Conservation (phyloP, 2,113 vertebrate species). For the Aldabrachelys gigantea region DNA sequence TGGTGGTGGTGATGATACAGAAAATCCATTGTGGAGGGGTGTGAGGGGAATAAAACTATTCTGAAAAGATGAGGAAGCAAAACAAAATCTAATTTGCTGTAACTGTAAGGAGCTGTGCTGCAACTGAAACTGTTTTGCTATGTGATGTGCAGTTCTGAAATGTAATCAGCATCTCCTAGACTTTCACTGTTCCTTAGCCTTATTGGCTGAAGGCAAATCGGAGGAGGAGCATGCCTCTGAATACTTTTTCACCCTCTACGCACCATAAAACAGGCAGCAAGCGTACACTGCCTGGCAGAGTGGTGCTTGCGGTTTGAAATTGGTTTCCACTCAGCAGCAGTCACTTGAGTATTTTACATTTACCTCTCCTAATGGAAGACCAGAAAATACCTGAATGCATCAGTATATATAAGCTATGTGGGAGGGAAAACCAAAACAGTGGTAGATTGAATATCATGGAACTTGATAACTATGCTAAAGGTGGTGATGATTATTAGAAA, state of each 20-base stretch:
- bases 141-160: slow-evolving; percentile 25
- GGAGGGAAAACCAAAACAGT: not conserved
- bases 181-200: not conserved
- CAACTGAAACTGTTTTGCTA: not conserved
- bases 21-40: not conserved
- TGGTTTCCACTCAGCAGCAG: not conserved
- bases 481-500: slow-evolving; percentile 2
- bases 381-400: slow-evolving; percentile 4
- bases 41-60: not conserved
- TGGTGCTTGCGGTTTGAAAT: slow-evolving; percentile 29
- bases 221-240: slow-evolving; percentile 70
- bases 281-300: slow-evolving; percentile 37
- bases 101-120: not conserved
- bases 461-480: slow-evolving; percentile 22
- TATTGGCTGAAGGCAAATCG: slow-evolving; percentile 76
- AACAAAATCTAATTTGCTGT: not conserved
- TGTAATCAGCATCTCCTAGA: slow-evolving; percentile 17
- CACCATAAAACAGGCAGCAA: slow-evolving; percentile 52
- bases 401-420: not conserved
- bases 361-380: not conserved
- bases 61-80: slow-evolving; percentile 21
- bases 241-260: slow-evolving; percentile 36
- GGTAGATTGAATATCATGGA: slow-evolving; percentile 20
- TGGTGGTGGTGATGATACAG: not conserved
- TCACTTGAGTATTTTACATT: not conserved